Evolutionary conservation across 2,113 vertebrate genomes (phyloP).

Genomic region (Geococcyx californianus): DNA sequence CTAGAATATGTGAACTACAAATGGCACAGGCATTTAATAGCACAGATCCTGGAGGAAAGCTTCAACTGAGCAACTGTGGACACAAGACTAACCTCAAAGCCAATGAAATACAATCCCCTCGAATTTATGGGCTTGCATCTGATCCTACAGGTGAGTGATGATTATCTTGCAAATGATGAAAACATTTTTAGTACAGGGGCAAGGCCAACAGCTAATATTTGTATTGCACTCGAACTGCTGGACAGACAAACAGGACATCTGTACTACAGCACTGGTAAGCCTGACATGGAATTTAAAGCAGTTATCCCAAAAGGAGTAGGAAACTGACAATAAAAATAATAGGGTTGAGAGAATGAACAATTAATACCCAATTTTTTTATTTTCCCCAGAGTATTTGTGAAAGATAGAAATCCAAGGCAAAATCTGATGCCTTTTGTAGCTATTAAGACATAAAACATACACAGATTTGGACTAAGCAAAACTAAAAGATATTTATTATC

Average conservation of each 20-base stretch:
- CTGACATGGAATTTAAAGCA: background rate
- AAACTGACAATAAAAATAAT: background rate
- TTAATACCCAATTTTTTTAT: background rate
- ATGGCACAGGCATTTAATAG: background rate
- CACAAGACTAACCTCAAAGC: background rate
- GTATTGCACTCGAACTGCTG: background rate
- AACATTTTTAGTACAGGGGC: background rate
- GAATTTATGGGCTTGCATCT: background rate
- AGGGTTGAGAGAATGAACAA: background rate
- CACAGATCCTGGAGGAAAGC: background rate
- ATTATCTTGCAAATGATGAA: background rate
- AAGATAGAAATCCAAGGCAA: background rate
- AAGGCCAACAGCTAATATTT: background rate
- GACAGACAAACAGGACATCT: background rate
- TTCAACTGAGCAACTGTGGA: background rate
- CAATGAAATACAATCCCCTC: background rate
- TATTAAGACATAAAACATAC: background rate
- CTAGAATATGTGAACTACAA: background rate
- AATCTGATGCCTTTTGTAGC: background rate
- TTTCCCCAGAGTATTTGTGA: background rate
- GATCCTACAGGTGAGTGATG: background rate
- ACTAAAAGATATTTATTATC: background rate
- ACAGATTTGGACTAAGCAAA: background rate
- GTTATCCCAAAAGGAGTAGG: background rate
- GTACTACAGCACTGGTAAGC: background rate